Conservation (phyloP, 2,113 vertebrate genomes). For the Crotalus helleri region DNA sequence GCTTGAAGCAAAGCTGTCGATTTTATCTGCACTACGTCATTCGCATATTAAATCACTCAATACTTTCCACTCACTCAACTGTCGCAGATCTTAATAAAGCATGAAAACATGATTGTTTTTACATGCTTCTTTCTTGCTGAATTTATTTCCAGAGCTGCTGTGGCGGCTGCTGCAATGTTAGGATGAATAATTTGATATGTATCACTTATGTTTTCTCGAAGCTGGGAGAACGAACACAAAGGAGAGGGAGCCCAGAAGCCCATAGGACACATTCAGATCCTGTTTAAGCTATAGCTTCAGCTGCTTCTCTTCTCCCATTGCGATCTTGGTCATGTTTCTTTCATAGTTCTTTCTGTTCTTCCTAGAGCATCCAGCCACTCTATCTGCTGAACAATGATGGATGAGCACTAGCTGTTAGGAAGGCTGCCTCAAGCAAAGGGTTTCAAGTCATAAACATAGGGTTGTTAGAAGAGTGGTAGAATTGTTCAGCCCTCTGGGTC, state of each 20-base stretch:
- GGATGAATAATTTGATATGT: neutral
- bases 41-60: neutral
- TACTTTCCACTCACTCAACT: conserved; percentile 26
- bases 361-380: neutral
- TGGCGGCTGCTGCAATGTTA: neutral
- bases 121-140: neutral
- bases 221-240: neutral
- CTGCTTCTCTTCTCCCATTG: neutral
- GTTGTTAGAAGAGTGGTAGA: neutral
- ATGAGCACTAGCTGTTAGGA: neutral
- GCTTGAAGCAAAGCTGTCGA: conserved; percentile 14
- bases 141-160: conserved; percentile 6
- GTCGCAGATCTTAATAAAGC: conserved; percentile 16
- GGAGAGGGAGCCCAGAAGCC: neutral
- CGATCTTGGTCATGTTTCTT: neutral
- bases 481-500: neutral
- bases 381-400: neutral
- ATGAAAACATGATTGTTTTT: conserved; percentile 25
- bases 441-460: neutral
- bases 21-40: conserved; percentile 1
- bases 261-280: too few relatives aligned
- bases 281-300: neutral
- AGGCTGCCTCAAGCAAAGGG: neutral
- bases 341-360: neutral
- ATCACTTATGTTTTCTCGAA: neutral